These are phyloP conservation scores for Mungos mungo DNA, from an alignment of 2,113 vertebrate species.

Conservation along the genomic window DNA sequence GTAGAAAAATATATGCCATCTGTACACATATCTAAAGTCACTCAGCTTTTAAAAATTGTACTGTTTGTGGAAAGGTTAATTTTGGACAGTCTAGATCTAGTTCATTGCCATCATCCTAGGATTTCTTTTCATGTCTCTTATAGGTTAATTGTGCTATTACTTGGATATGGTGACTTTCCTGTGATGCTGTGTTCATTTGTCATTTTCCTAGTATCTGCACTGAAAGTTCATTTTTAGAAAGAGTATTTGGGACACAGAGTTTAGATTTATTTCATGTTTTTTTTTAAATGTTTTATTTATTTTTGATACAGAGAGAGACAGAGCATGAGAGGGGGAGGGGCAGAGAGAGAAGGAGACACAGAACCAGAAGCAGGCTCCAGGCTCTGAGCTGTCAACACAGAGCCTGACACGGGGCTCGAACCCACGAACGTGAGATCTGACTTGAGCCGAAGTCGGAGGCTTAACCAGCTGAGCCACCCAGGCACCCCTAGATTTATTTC, in stretches of 20 bases:
- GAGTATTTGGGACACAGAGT: not conserved
- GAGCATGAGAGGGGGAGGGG: no score
- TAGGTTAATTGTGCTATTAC: not conserved
- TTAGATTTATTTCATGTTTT: not conserved
- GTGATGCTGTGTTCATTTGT: not conserved
- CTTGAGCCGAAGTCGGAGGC: no score
- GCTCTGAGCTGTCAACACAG: no score
- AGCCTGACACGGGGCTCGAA: no score
- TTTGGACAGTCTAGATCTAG: not conserved
- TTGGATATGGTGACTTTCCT: not conserved
- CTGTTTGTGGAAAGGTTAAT: constrained; percentile 1
- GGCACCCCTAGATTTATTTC: not conserved
- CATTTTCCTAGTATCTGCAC: not conserved
- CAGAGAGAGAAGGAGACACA: no score
- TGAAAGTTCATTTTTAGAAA: constrained; percentile 27
- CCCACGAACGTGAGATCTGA: no score
- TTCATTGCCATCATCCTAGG: not conserved
- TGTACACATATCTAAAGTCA: not conserved
- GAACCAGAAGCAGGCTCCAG: no score
- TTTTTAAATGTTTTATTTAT: no score
- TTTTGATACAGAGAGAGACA: no score
- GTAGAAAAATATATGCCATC: not conserved
- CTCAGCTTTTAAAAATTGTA: not conserved
- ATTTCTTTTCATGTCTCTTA: not conserved
- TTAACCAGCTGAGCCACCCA: no score